phyloP scores from a whole-genome alignment of 2,888 invertebrate species.

The Agonopterix heracliana region DNA sequence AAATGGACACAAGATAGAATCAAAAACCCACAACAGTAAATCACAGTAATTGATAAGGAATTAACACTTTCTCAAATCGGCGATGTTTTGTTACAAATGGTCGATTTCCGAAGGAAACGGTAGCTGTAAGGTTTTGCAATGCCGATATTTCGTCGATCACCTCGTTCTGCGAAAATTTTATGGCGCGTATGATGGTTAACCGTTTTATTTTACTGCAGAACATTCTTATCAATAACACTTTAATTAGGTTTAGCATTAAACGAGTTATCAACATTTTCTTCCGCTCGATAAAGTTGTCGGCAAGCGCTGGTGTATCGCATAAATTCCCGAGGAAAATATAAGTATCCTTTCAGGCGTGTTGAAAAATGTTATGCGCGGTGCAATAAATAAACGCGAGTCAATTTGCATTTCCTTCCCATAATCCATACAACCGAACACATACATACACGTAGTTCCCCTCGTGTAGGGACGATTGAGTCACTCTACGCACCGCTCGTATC shows the following conservation, averaged over 20 bases:
- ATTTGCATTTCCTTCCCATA: conserved; percentile 41
- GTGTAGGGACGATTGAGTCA: conserved; percentile 1
- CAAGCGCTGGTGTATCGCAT: conserved; percentile 1
- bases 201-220: too few species aligned
- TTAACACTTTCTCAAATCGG: too few species aligned
- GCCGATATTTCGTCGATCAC: too few species aligned
- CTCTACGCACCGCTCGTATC: not conserved
- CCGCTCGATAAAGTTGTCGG: not conserved
- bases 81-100: too few species aligned
- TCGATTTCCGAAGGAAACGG: too few species aligned
- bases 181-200: too few species aligned
- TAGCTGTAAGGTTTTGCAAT: too few species aligned
- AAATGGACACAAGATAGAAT: too few species aligned
- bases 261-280: not conserved
- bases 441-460: conserved; percentile 25
- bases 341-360: conserved; percentile 5
- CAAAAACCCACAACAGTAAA: too few species aligned
- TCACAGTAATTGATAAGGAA: too few species aligned
- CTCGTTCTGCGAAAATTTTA: too few species aligned
- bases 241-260: not conserved
- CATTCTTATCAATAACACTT: too few species aligned
- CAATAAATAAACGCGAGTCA: conserved; percentile 25
- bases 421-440: not conserved
- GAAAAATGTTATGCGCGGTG: conserved; percentile 37
- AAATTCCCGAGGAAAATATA: conserved; percentile 2